Evolutionary conservation across 2,113 vertebrate species (phyloP).

Genomic region (Passerina amoena): DNA sequence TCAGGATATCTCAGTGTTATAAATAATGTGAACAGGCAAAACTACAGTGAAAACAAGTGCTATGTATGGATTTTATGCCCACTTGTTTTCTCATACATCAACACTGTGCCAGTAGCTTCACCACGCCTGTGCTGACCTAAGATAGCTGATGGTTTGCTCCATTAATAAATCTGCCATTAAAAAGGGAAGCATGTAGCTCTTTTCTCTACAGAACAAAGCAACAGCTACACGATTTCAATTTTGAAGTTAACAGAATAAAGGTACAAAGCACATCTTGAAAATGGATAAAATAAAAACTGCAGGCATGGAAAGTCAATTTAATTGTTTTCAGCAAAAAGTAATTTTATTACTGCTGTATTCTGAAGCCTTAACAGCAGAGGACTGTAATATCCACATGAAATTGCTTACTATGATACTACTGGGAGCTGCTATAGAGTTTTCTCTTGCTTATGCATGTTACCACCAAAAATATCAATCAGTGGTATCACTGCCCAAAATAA

Average conservation of each 20-base stretch:
- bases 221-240: not conserved
- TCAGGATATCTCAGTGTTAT: not conserved
- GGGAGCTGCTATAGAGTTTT: not conserved
- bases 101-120: not conserved
- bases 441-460: not conserved
- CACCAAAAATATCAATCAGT: constrained; percentile 43
- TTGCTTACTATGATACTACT: not conserved
- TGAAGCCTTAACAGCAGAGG: not conserved
- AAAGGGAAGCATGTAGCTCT: not conserved
- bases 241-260: not conserved
- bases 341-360: not conserved
- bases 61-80: not conserved
- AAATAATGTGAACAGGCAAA: not conserved
- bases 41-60: not conserved
- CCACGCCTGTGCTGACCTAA: not conserved
- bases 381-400: not conserved
- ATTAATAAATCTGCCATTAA: constrained; percentile 16
- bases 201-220: not conserved
- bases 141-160: not conserved
- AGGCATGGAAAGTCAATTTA: not conserved
- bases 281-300: not conserved
- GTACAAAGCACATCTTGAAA: not conserved
- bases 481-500: constrained; percentile 60
- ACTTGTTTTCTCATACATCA: not conserved
- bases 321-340: not conserved